Evolutionary conservation across 2,888 invertebrate species (phyloP), one percentile per base, ranked within the genome.

Genomic region (Synanthedon formicaeformis): DNA sequence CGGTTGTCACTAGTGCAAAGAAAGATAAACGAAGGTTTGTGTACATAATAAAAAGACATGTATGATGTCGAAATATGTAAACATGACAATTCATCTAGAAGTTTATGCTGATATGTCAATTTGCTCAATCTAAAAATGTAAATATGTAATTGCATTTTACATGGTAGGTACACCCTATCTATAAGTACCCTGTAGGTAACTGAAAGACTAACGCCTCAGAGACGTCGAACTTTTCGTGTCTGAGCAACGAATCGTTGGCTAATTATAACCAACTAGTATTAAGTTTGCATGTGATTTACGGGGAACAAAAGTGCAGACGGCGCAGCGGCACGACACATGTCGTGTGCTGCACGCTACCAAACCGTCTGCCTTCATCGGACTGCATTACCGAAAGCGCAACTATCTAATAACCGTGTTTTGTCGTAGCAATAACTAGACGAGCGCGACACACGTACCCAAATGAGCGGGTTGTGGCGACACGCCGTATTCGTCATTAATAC

Each of bases 321-420:
- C 48, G 53, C 51, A 50, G 54, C 57, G 63, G 78, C 82, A 83
- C 82, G 83, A 81, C 73, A 83, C 75, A 74, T 84, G 81, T 77
- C 79, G 80, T 78, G 83, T 66, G 72, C 34, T 34, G 34, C 34
- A 34, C 34, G 34, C 34, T 34, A 34, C 34, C 34, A 34, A 34
- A 8, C 34, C 34, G 34, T 34, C 34, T 34, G 6, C 68, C 67
- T 65, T 65, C 58, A 66, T 60, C 58, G 62, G 60, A 63, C 73
- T 69, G 68, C 69, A 74, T 74, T 79, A 76, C 75, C 75, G 73
- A 77, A 65, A 79, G 80, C 80, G 74, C 78, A 83, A 79, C 78
- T 84, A 79, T 83, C 85, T 85, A 86, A 85, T 86, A 78, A 82
- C 77, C 71, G 78, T 83, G 79, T 78, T 84, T 79, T 69, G 75